Base-by-base conservation (phyloP, 2,888 invertebrate genomes). In the Polydrusus pterygomalis region DNA sequence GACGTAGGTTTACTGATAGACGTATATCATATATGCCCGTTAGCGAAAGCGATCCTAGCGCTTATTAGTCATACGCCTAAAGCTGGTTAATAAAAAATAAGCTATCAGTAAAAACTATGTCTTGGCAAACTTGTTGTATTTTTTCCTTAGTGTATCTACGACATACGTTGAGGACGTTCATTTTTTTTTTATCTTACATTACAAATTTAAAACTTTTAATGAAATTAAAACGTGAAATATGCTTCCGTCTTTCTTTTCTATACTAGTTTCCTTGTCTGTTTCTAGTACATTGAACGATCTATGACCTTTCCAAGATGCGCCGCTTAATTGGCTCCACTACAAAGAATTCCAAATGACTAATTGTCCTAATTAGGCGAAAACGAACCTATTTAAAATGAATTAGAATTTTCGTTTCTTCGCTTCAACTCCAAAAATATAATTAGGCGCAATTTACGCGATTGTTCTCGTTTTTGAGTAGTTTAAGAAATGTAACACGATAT, bases 341-440 rank as follows among this genome's bases (percentile, higher is more conserved):
- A 63, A 63, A 63, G 63, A 45, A 63, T 30, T 45, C 47, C n/a
- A 30, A 15, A 45, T 25, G 45, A 45, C 47, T 63, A 63, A 63
- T 63, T 63, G 30, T 25, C 9, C 43, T 15, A 63, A 63, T 63
- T 63, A 45, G 9, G 13, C 47, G 45, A 47, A 63, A 63, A 47
- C 43, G 38, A 58, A 58, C 58, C 58, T 58, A 58, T 58, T 58
- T 58, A 38, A 17, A 38, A 58, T 9, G 38, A 58, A 34, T 58
- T 38, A 58, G 8, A 58, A 58, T 58, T 38, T 58, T 34, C 13
- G 15, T 34, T 56, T 58, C 58, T 38, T 38, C 58, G 34, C 15
- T 38, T 58, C 17, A 58, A 58, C 34, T 34, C 38, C 38, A 34
- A 38, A 34, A 58, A 58, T 15, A 60, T 60, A 60, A 60, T 60